Evolutionary conservation across 2,797 vertebrate genomes (phyloP).

Genomic region (Cygnus olor): DNA sequence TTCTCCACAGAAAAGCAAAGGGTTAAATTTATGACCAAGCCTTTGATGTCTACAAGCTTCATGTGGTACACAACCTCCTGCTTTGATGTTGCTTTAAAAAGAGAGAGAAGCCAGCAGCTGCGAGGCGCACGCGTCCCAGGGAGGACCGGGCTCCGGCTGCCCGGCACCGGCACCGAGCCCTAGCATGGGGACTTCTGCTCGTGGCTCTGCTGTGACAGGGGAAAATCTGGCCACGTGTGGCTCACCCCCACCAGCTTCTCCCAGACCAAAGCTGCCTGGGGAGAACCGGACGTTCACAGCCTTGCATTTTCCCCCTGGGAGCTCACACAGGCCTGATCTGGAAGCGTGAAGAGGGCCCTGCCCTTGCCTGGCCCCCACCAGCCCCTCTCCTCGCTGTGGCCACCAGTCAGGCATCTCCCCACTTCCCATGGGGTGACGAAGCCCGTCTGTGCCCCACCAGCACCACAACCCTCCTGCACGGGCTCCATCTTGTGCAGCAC

Average conservation of each 20-base stretch:
- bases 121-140: not conserved
- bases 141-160: not conserved
- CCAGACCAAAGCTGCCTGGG: not conserved
- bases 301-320: rapidly evolving
- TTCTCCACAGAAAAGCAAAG: not conserved
- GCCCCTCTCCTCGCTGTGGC: rapidly evolving
- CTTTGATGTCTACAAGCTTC: constrained; percentile 49
- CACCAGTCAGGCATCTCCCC: not conserved
- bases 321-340: not conserved
- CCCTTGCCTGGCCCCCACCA: not conserved
- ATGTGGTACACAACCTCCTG: not conserved
- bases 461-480: rapidly evolving
- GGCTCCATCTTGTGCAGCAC: not conserved
- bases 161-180: not conserved
- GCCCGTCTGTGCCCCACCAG: not conserved
- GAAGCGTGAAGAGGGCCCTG: not conserved
- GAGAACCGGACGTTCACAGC: not conserved
- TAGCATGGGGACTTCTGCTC: rapidly evolving
- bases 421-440: not conserved
- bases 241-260: not conserved
- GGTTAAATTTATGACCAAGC: not conserved
- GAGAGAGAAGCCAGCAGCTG: not conserved
- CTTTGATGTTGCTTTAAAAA: constrained; percentile 31
- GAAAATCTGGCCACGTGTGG: rapidly evolving
- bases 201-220: not conserved